Evolutionary conservation across 2,888 invertebrate genomes (phyloP).

Genomic region (Malthinus flaveolus): DNA sequence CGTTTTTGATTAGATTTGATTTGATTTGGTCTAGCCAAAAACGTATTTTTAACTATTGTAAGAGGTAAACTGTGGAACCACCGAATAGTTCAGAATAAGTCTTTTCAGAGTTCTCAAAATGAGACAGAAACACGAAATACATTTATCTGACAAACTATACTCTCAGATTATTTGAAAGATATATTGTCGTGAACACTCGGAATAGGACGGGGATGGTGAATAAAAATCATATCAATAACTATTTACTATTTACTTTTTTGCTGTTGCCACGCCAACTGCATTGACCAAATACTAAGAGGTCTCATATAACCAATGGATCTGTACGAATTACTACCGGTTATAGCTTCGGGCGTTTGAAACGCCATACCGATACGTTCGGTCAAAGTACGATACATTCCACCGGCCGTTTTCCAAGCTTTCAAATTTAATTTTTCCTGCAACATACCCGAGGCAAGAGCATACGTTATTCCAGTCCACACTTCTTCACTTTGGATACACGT

Average conservation of each 20-base stretch:
- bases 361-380: conserved; percentile 80
- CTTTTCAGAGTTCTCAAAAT: too few relatives aligned
- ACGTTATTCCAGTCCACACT: conserved; percentile 91
- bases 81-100: too few relatives aligned
- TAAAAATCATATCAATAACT: too few relatives aligned
- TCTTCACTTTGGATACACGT: conserved; percentile 86
- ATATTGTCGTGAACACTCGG: too few relatives aligned
- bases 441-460: conserved; percentile 81
- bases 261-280: conserved; percentile 72
- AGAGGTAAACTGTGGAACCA: too few relatives aligned
- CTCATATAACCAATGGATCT: conserved; percentile 93
- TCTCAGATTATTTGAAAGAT: too few relatives aligned
- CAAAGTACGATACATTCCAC: conserved; percentile 81
- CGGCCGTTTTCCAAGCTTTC: conserved; percentile 86
- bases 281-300: conserved; percentile 91
- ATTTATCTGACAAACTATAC: too few relatives aligned
- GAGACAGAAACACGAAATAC: too few relatives aligned
- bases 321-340: conserved; percentile 78
- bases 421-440: conserved; percentile 83
- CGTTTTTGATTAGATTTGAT: too few relatives aligned
- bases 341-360: conserved; percentile 91
- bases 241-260: not conserved
- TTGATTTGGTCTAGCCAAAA: too few relatives aligned
- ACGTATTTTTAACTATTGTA: too few relatives aligned
- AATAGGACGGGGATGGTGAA: too few relatives aligned